A percentile compares a stretch with the other conserved stretches of the same genome.
These are phyloP conservation scores for Lasioglossum figueresi DNA, from an alignment of 2,888 invertebrate genomes.

Conservation along the genomic window DNA sequence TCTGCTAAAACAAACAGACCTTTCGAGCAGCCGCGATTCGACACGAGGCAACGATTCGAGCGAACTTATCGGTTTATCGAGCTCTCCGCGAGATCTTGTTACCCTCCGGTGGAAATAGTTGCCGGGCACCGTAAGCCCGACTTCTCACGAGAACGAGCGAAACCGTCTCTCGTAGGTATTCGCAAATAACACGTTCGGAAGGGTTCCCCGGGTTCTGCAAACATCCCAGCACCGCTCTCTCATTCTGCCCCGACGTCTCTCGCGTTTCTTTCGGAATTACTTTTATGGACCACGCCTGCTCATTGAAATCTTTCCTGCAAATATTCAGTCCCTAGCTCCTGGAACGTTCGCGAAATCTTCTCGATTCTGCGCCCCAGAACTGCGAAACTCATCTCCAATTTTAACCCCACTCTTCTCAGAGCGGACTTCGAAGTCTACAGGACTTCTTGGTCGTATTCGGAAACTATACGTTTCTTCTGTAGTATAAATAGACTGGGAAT, in stretches of 20 bases:
- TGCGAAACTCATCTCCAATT: neutral
- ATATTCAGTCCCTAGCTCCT: constrained; percentile 15
- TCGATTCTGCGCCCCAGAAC: neutral
- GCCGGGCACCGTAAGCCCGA: constrained; percentile 57
- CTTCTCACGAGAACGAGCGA: constrained; percentile 70
- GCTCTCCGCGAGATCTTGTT: constrained; percentile 54
- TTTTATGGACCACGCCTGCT: constrained; percentile 15
- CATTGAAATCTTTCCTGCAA: constrained; percentile 26
- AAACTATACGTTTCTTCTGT: no score
- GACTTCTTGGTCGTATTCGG: neutral
- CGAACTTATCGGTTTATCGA: constrained; percentile 61
- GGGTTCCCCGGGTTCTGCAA: constrained; percentile 69
- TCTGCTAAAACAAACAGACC: constrained; percentile 44
- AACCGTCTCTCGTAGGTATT: constrained; percentile 69
- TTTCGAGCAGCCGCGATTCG: constrained; percentile 12
- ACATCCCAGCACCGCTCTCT: constrained; percentile 70
- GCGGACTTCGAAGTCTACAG: no score
- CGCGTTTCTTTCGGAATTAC: constrained; percentile 60
- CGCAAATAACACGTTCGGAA: constrained; percentile 73
- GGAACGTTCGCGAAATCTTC: neutral
- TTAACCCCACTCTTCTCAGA: neutral
- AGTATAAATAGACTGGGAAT: no score
- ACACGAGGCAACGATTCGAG: constrained; percentile 26
- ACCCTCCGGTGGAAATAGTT: constrained; percentile 66
- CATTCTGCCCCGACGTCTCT: constrained; percentile 52